Percentiles rank a stretch among this genome's conserved stretches.
Conservation (phyloP, 2,888 invertebrate genomes). For the Macropis europaea region DNA sequence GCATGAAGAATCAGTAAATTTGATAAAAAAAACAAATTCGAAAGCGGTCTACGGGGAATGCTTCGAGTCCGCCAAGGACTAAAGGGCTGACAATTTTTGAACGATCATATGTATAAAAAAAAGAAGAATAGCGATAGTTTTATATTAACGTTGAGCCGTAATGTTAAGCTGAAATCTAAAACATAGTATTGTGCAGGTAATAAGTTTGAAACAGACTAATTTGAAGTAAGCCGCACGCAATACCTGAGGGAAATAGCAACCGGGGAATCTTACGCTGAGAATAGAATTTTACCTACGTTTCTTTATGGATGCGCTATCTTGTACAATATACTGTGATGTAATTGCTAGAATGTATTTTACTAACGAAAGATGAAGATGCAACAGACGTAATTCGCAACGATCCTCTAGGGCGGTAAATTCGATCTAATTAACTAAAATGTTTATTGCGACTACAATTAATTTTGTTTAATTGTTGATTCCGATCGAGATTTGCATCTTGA, state of each 20-base stretch:
- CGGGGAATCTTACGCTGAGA: slow-evolving; percentile 45
- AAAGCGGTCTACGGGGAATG: too few species aligned
- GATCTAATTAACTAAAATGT: not conserved
- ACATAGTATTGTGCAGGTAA: slow-evolving; percentile 14
- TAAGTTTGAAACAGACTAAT: not conserved
- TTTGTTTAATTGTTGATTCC: too few species aligned
- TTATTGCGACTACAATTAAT: too few species aligned
- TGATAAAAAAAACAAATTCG: too few species aligned
- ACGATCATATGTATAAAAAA: not conserved
- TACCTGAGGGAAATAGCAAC: not conserved
- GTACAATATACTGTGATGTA: slow-evolving; percentile 34
- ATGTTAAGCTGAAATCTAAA: not conserved
- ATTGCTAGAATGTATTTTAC: slow-evolving; percentile 12
- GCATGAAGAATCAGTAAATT: too few species aligned
- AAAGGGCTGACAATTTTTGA: too few species aligned
- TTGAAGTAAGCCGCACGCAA: slow-evolving; percentile 6
- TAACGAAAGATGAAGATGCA: slow-evolving; percentile 11
- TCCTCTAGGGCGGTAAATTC: not conserved
- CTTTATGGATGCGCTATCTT: slow-evolving; percentile 8
- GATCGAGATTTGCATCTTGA: slow-evolving; percentile 10
- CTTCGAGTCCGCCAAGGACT: not conserved
- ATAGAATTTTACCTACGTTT: slow-evolving; percentile 10
- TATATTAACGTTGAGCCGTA: not conserved
- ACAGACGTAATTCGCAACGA: not conserved
- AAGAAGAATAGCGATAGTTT: not conserved